Evolutionary conservation across 2,797 vertebrate species (phyloP), one percentile per base, ranked within the genome.

Genomic region (Leptodactylus fallax): DNA sequence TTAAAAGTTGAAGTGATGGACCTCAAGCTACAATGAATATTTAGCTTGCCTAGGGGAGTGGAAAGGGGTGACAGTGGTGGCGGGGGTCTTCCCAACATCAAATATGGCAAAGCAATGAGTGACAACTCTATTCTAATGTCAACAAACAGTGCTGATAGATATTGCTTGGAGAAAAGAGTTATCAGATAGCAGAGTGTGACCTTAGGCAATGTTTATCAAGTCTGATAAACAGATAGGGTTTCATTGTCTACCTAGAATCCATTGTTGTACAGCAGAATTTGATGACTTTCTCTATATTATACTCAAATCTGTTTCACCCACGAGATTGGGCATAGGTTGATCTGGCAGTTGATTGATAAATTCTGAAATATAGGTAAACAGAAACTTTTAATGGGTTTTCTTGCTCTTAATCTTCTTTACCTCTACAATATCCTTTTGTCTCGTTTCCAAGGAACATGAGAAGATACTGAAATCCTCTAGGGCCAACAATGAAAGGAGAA

Each of bases 71-170:
- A 45, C 11, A 11, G 61, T 27, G 49, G 27, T 19, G 47, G 76
- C 49, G 58, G 76, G 53, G 78, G 67, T 53, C 71, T 76, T 79
- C 19, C 55, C 56, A 69, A 83, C 84, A 83, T 86, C 67, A 76
- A 47, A 85, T 77, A 82, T 81, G 71, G 58, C 23, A 65, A 12
- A 77, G 58, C 19, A 58, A 55, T 36, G 47, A 61, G 56, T 83
- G 86, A 83, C 83, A 82, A 55, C 45, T 60, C 25, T 47, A 23
- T 25, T 45, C 58, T 81, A 77, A 71, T 56, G 88, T 86, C 84
- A 86, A 86, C 83, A 89, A 86, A 83, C 85, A 86, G 45, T 16
- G 79, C 72, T 86, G 72, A 86, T 82, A 86, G 79, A 89, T 69
- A 79, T 83, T 86, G 81, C 72, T 86, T 61, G 56, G n/a, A 86